phyloP scores from a whole-genome alignment of 2,113 vertebrate species.

The Cyprinodon brontotheroides region DNA sequence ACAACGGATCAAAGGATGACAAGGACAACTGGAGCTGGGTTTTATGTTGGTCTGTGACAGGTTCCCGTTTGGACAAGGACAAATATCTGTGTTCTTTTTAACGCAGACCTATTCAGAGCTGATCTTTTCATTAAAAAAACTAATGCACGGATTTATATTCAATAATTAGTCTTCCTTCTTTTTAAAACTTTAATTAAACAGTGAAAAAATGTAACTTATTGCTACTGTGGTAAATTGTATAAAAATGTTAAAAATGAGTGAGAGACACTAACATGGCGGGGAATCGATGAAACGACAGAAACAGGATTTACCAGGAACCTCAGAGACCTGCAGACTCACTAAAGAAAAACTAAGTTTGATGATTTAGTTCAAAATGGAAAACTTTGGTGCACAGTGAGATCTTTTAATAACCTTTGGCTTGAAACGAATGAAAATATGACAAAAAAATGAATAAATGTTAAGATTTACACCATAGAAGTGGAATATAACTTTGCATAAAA shows the following conservation, averaged over 20 bases:
- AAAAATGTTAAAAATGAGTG: neutral
- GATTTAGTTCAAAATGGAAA: too few species aligned
- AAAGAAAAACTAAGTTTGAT: neutral
- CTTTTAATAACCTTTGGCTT: too few species aligned
- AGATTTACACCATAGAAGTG: too few species aligned
- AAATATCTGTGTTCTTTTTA: constrained; percentile 28
- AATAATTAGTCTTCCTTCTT: neutral
- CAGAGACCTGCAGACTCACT: neutral
- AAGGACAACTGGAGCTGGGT: constrained; percentile 55
- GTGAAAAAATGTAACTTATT: too few species aligned
- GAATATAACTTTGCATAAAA: too few species aligned
- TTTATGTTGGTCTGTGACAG: constrained; percentile 27
- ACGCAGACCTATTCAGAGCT: constrained; percentile 48
- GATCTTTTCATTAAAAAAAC: constrained; percentile 26
- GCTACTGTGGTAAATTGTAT: too few species aligned
- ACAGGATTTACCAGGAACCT: neutral
- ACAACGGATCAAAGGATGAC: constrained; percentile 70
- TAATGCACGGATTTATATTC: neutral
- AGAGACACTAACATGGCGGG: neutral
- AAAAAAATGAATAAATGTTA: too few species aligned
- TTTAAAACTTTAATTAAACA: too few species aligned
- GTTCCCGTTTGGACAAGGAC: constrained; percentile 48
- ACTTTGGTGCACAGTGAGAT: too few species aligned
- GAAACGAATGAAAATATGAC: too few species aligned
- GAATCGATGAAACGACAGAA: neutral